Percentiles rank a stretch among this genome's conserved stretches.
Evolutionary conservation across 2,113 vertebrate species (phyloP).

Genomic region (Chloropsis hardwickii): DNA sequence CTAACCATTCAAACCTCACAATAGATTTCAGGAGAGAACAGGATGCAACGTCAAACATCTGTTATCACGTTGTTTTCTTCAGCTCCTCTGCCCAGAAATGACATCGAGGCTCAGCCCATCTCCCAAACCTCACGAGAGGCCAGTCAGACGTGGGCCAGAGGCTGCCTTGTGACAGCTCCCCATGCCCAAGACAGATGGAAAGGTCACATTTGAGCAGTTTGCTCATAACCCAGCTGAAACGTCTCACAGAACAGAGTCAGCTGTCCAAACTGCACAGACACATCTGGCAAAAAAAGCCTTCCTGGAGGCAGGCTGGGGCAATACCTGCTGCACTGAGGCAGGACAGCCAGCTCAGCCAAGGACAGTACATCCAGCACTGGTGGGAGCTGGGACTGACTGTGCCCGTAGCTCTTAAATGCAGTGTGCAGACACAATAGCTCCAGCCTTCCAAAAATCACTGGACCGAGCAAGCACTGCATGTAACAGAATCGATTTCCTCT

Average conservation of each 20-base stretch:
- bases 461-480: not conserved
- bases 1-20: conserved; percentile 34
- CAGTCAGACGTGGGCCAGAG: not conserved
- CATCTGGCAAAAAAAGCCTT: not conserved
- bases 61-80: not conserved
- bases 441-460: not conserved
- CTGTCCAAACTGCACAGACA: not conserved
- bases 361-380: not conserved
- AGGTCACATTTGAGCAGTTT: not conserved
- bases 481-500: not conserved
- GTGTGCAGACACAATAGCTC: not conserved
- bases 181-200: not conserved
- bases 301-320: not conserved
- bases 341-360: not conserved
- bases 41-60: conserved; percentile 38
- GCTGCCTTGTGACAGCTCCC: not conserved
- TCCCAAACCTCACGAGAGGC: not conserved
- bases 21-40: conserved; percentile 31
- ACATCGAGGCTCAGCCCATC: not conserved
- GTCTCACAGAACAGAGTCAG: not conserved
- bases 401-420: not conserved
- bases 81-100: conserved; percentile 21
- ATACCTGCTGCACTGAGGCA: not conserved
- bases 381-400: not conserved
- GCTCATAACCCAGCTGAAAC: not conserved